These are phyloP conservation scores for Phyllopteryx taeniolatus DNA, from an alignment of 2,113 vertebrate species.

Conservation along the genomic window DNA sequence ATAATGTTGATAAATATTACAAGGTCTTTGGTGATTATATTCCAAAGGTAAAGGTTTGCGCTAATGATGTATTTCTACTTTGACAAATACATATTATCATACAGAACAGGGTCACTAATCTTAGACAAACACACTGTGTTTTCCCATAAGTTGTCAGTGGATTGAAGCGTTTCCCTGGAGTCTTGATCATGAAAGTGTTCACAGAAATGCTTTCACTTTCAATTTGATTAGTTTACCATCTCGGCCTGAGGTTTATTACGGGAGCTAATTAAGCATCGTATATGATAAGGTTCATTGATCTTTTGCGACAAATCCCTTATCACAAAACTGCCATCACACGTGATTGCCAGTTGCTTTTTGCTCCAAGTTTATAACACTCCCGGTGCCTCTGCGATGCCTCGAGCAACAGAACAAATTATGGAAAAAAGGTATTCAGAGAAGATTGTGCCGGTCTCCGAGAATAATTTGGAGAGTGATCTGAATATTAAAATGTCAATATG, in stretches of 20 bases:
- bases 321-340: background rate
- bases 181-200: background rate
- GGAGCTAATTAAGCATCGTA: slow-evolving; percentile 3
- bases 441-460: background rate
- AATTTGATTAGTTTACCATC: slow-evolving; percentile 3
- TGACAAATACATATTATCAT: background rate
- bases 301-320: slow-evolving; percentile 4
- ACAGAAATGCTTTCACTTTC: background rate
- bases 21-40: background rate
- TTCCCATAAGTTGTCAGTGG: background rate
- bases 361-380: background rate
- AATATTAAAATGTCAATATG: background rate
- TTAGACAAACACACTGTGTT: background rate
- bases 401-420: background rate
- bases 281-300: slow-evolving; percentile 4
- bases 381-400: background rate
- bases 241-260: background rate
- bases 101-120: background rate
- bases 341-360: background rate
- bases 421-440: background rate
- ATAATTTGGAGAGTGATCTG: background rate
- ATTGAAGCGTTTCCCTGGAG: background rate
- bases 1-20: background rate
- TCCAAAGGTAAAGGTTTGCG: background rate
- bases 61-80: background rate